Conservation (phyloP, 2,888 invertebrate genomes). For the Holacanthella duospinosa region DNA sequence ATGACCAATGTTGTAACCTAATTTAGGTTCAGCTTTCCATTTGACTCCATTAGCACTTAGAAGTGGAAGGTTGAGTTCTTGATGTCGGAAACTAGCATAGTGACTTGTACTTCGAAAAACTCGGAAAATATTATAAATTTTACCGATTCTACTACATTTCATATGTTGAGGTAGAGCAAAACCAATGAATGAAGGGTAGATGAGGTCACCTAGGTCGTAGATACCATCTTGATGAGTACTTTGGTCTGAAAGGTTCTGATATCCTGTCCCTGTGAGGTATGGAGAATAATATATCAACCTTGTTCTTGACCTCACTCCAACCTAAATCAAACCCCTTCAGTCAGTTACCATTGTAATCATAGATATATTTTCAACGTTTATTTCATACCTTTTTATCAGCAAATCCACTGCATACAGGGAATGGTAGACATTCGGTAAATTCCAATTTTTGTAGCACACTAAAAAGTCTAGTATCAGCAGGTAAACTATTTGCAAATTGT, state of each 20-base stretch:
- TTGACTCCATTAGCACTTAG: neutral
- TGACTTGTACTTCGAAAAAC: neutral
- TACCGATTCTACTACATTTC: neutral
- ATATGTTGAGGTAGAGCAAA: conserved; percentile 4
- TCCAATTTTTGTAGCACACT: conserved; percentile 5
- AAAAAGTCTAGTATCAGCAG: neutral
- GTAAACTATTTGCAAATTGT: conserved; percentile 5
- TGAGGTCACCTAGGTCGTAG: neutral
- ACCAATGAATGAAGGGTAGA: conserved; percentile 5
- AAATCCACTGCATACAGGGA: too few relatives aligned
- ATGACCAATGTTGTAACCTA: conserved; percentile 7
- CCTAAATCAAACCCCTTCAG: too few relatives aligned
- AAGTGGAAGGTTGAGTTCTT: conserved; percentile 1
- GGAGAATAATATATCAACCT: neutral
- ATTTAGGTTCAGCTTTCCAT: neutral
- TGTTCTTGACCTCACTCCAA: neutral
- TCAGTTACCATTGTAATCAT: too few relatives aligned
- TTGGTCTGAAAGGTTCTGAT: neutral
- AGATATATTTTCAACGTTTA: too few relatives aligned
- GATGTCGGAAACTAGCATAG: neutral
- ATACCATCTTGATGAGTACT: neutral
- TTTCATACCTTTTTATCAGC: too few relatives aligned
- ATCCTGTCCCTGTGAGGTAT: conserved; percentile 8
- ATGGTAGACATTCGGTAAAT: conserved; percentile 3
- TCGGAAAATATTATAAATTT: conserved; percentile 5